phyloP scores from a whole-genome alignment of 2,888 invertebrate species.

The Coenonympha glycerion region DNA sequence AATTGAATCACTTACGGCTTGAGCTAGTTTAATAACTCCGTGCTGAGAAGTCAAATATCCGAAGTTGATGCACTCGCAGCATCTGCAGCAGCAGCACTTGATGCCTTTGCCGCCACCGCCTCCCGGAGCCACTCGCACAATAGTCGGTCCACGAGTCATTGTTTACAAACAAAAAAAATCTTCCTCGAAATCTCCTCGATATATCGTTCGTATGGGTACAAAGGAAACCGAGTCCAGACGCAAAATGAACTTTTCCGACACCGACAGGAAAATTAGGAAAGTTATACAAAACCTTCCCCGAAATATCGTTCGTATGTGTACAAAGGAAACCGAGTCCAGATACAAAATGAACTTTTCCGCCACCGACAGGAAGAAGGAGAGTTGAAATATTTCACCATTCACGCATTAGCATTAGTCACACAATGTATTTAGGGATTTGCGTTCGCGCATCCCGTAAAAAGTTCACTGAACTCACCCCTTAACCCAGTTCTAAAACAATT shows the following conservation, averaged over 20 bases:
- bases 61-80: constrained; percentile 87
- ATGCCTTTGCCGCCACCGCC: constrained; percentile 67
- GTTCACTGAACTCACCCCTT: constrained; percentile 31
- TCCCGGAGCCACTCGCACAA: constrained; percentile 61
- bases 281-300: constrained; percentile 33
- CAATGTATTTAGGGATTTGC: constrained; percentile 65
- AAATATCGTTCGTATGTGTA: too few relatives aligned
- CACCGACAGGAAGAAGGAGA: too few relatives aligned
- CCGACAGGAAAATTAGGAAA: constrained; percentile 55
- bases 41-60: constrained; percentile 83
- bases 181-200: constrained; percentile 12
- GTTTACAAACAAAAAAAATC: constrained; percentile 21
- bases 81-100: constrained; percentile 83
- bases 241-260: constrained; percentile 24
- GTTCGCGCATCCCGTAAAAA: constrained; percentile 33
- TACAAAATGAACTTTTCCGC: too few relatives aligned
- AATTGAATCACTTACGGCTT: constrained; percentile 87
- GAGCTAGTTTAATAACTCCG: constrained; percentile 83
- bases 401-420: constrained; percentile 63
- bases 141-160: constrained; percentile 69
- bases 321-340: too few relatives aligned
- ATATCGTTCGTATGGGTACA: not conserved
- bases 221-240: constrained; percentile 13
- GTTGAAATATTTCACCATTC: constrained; percentile 51
- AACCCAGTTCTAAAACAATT: constrained; percentile 17